These are phyloP conservation scores for Dolichopus griseipennis DNA, from an alignment of 2,888 invertebrate genomes.

Conservation along the genomic window DNA sequence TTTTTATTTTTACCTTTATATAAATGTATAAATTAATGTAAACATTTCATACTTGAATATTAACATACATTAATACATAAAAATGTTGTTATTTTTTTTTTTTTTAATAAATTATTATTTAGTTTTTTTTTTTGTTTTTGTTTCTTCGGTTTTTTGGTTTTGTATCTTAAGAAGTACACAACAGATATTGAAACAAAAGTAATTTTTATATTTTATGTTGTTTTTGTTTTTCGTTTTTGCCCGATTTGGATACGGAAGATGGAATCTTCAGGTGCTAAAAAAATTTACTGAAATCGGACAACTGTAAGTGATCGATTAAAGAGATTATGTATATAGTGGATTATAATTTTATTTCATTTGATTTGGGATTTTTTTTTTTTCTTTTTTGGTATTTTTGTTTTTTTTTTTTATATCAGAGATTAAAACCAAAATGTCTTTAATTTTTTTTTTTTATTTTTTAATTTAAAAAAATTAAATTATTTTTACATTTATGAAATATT, in stretches of 20 bases:
- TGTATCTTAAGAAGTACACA: background rate
- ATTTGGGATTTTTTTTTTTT: background rate
- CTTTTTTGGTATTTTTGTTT: background rate
- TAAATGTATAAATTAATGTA: background rate
- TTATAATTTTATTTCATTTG: background rate
- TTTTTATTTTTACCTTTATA: background rate
- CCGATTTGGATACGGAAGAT: background rate
- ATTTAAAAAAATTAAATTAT: no score
- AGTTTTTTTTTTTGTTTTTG: background rate
- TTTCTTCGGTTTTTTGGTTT: background rate
- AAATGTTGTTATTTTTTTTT: no score
- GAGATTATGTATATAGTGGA: background rate
- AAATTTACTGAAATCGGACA: constrained; percentile 4
- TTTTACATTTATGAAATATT: no score
- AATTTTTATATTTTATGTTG: background rate
- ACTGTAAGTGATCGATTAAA: constrained; percentile 6
- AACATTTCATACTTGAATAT: background rate
- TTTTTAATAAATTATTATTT: no score
- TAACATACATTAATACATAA: no score
- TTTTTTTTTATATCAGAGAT: no score
- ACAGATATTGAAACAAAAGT: background rate
- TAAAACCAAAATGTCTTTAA: no score
- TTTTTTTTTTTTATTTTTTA: no score
- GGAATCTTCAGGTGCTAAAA: constrained; percentile 2
- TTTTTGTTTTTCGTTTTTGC: no score